Evolutionary conservation across 2,113 vertebrate species (phyloP).

Genomic region (Hassar affinis): DNA sequence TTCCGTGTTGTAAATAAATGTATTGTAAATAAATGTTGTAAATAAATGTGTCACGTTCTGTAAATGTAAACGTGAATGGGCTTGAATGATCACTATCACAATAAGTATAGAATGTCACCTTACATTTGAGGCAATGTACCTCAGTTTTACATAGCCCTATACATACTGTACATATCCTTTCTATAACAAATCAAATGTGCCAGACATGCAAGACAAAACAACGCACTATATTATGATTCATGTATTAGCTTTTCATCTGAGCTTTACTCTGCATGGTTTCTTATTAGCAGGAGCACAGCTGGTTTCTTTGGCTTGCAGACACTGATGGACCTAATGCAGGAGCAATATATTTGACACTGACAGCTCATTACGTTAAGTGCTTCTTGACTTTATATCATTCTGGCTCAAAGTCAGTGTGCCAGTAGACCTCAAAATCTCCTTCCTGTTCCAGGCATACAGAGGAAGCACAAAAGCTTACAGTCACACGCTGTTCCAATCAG

Average conservation of each 20-base stretch:
- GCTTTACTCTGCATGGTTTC: neutral
- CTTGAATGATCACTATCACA: neutral
- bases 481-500: constrained; percentile 58
- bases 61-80: neutral
- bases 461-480: constrained; percentile 60
- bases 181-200: neutral
- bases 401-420: constrained; percentile 63
- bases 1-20: neutral
- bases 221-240: neutral
- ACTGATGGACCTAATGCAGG: constrained; percentile 15
- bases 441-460: constrained; percentile 56
- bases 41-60: neutral
- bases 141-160: neutral
- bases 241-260: neutral
- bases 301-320: constrained; percentile 20
- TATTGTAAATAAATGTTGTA: neutral
- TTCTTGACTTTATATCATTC: constrained; percentile 66
- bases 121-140: neutral
- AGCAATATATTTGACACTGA: constrained; percentile 42
- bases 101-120: neutral
- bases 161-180: neutral
- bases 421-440: constrained; percentile 46
- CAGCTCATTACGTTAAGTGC: constrained; percentile 77
- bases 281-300: constrained; percentile 9
- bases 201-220: neutral